These are phyloP conservation scores for Erebia epiphron DNA, from an alignment of 2,888 invertebrate species.

Conservation along the genomic window DNA sequence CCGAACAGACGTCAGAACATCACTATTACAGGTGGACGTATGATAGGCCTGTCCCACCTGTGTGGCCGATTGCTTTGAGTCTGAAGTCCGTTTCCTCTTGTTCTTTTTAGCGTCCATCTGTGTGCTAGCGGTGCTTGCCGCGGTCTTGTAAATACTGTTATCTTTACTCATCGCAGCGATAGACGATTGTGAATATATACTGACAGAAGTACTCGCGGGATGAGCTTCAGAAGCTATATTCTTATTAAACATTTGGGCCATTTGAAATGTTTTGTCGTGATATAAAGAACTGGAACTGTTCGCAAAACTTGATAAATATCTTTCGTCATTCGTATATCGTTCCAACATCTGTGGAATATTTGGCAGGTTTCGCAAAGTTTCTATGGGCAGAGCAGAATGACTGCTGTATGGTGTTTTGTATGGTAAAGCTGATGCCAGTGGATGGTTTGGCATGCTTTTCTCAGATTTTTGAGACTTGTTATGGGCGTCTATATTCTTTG, in stretches of 20 bases:
- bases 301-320: constrained; percentile 78
- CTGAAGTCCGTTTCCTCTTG: constrained; percentile 67
- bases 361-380: constrained; percentile 80
- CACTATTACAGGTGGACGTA: constrained; percentile 84
- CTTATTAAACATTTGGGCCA: constrained; percentile 84
- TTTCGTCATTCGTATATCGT: constrained; percentile 81
- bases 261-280: constrained; percentile 83
- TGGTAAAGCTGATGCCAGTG: constrained; percentile 64
- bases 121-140: constrained; percentile 48
- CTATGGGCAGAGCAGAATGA: constrained; percentile 72
- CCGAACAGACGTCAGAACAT: constrained; percentile 69
- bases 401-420: constrained; percentile 71
- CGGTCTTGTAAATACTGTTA: constrained; percentile 61
- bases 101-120: constrained; percentile 64
- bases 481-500: constrained; percentile 61
- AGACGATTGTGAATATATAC: constrained; percentile 67
- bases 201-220: constrained; percentile 57
- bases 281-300: constrained; percentile 72
- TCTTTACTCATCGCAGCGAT: constrained; percentile 63
- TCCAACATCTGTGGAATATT: constrained; percentile 85
- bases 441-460: constrained; percentile 67
- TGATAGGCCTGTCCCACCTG: constrained; percentile 76
- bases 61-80: constrained; percentile 58
- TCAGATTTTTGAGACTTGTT: constrained; percentile 67
- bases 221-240: constrained; percentile 68